Percentiles rank a stretch among this genome's conserved stretches.
Evolutionary conservation across 2,113 vertebrate genomes (phyloP).

Genomic region (Chroicocephalus ridibundus): DNA sequence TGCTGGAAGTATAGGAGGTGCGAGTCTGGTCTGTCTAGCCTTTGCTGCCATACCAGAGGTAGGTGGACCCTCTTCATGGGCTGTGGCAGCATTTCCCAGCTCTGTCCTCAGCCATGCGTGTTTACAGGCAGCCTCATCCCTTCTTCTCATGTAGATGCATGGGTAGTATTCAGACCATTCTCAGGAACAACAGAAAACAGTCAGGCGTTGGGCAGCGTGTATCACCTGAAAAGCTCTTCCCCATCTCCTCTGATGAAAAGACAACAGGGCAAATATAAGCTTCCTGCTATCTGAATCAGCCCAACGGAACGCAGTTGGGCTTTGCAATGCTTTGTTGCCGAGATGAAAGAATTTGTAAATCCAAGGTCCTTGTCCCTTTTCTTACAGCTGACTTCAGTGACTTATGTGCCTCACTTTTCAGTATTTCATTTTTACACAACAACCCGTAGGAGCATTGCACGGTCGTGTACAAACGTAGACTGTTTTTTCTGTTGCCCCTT

Average conservation of each 20-base stretch:
- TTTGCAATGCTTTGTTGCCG: not conserved
- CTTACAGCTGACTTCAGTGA: not conserved
- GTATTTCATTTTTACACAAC: not conserved
- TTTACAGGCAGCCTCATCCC: not conserved
- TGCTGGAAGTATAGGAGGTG: accelerated
- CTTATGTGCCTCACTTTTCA: not conserved
- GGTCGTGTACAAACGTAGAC: not conserved
- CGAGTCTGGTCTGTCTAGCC: accelerated
- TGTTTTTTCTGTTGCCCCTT: not conserved
- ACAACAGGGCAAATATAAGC: not conserved
- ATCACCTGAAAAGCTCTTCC: not conserved
- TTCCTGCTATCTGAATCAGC: not conserved
- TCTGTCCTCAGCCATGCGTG: accelerated
- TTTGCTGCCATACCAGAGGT: not conserved
- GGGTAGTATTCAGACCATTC: not conserved
- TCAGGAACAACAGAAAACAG: accelerated
- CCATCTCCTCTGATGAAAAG: not conserved
- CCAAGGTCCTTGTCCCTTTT: not conserved
- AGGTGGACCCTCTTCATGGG: accelerated
- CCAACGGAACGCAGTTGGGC: not conserved
- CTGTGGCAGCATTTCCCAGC: not conserved
- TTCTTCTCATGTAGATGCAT: accelerated
- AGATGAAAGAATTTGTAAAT: not conserved
- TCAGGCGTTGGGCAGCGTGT: not conserved
- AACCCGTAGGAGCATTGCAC: not conserved